These are phyloP conservation scores for Lonchura striata DNA, from an alignment of 2,113 vertebrate species.

Conservation along the genomic window DNA sequence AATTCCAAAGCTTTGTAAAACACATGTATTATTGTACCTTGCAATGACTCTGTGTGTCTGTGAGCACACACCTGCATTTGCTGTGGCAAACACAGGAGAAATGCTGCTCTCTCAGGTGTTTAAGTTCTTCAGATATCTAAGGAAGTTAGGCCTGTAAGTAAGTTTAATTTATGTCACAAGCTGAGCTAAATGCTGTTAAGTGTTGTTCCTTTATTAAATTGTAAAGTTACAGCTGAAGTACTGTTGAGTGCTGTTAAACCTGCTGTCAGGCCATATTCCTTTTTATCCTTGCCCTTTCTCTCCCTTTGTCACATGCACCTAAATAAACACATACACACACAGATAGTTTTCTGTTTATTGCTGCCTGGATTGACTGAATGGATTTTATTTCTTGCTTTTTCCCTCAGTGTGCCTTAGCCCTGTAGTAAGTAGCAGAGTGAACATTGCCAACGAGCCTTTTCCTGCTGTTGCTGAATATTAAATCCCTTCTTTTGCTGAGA, in stretches of 20 bases:
- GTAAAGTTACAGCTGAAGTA: no score
- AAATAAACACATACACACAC: neutral
- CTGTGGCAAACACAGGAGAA: neutral
- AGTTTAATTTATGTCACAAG: neutral
- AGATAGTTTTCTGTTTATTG: neutral
- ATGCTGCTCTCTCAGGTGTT: neutral
- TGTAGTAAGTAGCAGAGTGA: neutral
- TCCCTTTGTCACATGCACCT: neutral
- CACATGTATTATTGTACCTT: neutral
- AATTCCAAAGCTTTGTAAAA: neutral
- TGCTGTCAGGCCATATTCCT: neutral
- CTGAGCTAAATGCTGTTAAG: neutral
- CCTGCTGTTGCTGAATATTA: accelerated
- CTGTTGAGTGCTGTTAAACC: neutral
- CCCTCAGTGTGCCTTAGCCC: neutral
- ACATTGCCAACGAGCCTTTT: neutral
- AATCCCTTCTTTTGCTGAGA: neutral
- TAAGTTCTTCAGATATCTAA: neutral
- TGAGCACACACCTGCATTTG: neutral
- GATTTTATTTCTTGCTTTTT: neutral
- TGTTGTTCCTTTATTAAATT: neutral
- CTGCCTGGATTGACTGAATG: neutral
- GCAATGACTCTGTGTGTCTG: no score
- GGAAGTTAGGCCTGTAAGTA: neutral
- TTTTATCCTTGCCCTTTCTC: neutral